Conservation (phyloP, 2,797 vertebrate species). For the Antrozous pallidus region DNA sequence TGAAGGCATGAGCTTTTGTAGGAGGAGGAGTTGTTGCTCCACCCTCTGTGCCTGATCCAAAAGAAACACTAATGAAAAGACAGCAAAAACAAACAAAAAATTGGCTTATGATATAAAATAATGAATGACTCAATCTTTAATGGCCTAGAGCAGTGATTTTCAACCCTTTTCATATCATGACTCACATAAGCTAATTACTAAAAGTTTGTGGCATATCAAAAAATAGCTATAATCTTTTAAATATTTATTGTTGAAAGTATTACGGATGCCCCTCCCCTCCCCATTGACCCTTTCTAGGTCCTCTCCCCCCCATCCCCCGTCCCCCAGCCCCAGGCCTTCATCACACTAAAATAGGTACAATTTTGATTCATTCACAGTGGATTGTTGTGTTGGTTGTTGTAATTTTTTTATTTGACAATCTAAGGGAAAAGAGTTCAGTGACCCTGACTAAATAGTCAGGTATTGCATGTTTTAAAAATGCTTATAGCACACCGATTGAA, state of each 20-base stretch:
- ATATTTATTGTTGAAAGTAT: too few relatives aligned
- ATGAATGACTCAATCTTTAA: background rate
- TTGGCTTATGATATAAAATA: slow-evolving; percentile 23
- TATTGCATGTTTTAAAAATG: background rate
- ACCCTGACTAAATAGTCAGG: background rate
- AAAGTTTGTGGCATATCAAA: background rate
- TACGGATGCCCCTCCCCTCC: too few relatives aligned
- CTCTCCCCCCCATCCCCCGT: too few relatives aligned
- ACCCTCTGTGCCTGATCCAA: background rate
- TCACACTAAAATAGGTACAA: background rate
- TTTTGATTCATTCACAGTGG: background rate
- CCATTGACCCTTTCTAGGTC: too few relatives aligned
- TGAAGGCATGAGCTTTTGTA: background rate
- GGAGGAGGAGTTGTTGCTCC: background rate
- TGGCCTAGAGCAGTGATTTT: background rate
- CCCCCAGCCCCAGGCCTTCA: too few relatives aligned
- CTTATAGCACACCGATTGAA: background rate
- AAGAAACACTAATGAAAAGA: background rate
- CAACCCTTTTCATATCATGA: background rate
- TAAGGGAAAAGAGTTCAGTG: background rate
- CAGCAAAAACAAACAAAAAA: background rate
- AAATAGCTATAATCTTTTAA: background rate
- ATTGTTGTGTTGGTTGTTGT: background rate
- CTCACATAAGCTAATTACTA: background rate
- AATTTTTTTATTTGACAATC: background rate